Evolutionary conservation across 2,113 vertebrate species (phyloP), one percentile per base, ranked within the genome.

Genomic region (Mustela lutreola): DNA sequence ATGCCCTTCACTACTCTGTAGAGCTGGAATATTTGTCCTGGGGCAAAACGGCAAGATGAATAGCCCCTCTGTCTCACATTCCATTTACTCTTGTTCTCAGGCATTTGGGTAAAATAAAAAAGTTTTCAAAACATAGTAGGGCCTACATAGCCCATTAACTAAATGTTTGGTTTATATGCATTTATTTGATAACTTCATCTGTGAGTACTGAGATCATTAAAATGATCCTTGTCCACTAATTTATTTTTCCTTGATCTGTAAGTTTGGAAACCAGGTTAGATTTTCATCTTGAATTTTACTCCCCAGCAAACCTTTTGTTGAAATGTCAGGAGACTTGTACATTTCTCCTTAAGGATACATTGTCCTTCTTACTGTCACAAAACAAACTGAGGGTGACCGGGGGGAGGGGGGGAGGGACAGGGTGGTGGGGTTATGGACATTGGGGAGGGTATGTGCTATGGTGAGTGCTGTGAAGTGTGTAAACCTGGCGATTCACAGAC

Each of bases 221-320:
- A 93, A 85, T 91, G 36, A 15, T 89, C 2, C 2, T 79, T 97
- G 78, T 33, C 85, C 36, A 94, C 36, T 95, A 58, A 39, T 81
- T 85, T 78, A 11, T 76, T 95, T 93, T 96, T 93, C 39, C 28
- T 67, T 71, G 53, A 48, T 71, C 39, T 85, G 33, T 91, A 82
- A 75, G 60, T 96, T 92, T 83, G 45, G 11, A 42, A 58, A 62
- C 65, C 14, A 62, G 31, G 7, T 92, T 92, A 67, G 22, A 58
- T 89, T 88, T 95, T 92, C 48, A 48, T 75, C 45, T 80, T 71
- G 53, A 90, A 50, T 84, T 92, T 87, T 94, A 76, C 18, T 95
- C 33, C 56, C 84, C 39, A 62, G 16, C 45, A 81, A 89, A 48
- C 3, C 73, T 97, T 93, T 93, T 58, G 79, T 45, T 88, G 50